These are phyloP conservation scores for Epinotia ramella DNA, from an alignment of 2,888 invertebrate species.

Conservation along the genomic window DNA sequence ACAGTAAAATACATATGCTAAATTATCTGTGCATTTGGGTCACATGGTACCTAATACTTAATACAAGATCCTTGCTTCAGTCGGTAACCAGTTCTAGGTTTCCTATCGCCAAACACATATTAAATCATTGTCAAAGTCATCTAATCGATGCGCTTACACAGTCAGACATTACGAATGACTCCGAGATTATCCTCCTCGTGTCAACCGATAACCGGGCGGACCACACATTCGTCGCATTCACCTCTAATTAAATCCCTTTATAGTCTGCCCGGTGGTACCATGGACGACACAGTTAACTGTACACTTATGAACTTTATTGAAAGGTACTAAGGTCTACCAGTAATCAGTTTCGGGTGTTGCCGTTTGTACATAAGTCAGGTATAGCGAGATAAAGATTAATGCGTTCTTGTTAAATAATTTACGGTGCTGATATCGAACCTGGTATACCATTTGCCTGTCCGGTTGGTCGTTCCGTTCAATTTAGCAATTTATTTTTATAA, in stretches of 20 bases:
- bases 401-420: slow-evolving; percentile 79
- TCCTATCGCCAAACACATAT: slow-evolving; percentile 47
- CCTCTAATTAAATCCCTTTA: slow-evolving; percentile 74
- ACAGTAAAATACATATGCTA: too few relatives aligned
- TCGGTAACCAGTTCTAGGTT: slow-evolving; percentile 32
- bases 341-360: not conserved
- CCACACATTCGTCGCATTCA: slow-evolving; percentile 77
- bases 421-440: slow-evolving; percentile 69
- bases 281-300: not conserved
- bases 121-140: slow-evolving; percentile 59
- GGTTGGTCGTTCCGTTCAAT: slow-evolving; percentile 46
- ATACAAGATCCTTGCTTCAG: not conserved
- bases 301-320: not conserved
- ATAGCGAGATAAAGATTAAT: slow-evolving; percentile 80
- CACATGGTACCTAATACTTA: too few relatives aligned
- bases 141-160: slow-evolving; percentile 55
- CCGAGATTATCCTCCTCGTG: slow-evolving; percentile 70
- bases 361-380: slow-evolving; percentile 54
- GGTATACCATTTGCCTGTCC: slow-evolving; percentile 53
- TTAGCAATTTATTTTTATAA: slow-evolving; percentile 47
- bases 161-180: slow-evolving; percentile 69
- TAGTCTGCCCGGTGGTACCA: slow-evolving; percentile 56
- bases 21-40: too few relatives aligned
- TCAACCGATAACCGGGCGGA: slow-evolving; percentile 70
- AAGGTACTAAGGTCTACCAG: not conserved